phyloP scores from a whole-genome alignment of 2,113 vertebrate genomes.

The Psilopsiagon aymara region DNA sequence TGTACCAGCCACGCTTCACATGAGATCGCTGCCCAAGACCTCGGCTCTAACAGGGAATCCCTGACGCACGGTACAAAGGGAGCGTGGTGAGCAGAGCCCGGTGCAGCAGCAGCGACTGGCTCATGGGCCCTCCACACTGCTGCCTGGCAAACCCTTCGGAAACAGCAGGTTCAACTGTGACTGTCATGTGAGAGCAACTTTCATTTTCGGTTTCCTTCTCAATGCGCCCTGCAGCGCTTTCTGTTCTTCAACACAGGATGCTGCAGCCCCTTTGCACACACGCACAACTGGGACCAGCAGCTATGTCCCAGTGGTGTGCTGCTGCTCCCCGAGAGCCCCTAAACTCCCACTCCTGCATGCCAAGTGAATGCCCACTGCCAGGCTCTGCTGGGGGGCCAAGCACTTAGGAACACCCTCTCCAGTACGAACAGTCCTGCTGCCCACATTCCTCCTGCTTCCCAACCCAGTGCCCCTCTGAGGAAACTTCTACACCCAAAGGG shows the following conservation, averaged over 20 bases:
- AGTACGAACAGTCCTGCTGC: background rate
- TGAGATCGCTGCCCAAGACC: background rate
- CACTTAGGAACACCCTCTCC: background rate
- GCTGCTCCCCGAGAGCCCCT: background rate
- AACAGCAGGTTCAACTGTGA: background rate
- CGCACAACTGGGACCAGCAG: background rate
- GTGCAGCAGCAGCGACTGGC: background rate
- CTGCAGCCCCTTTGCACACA: background rate
- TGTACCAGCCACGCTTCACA: rapidly evolving
- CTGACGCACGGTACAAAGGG: rapidly evolving
- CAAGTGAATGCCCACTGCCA: rapidly evolving
- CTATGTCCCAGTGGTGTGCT: background rate
- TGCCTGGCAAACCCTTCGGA: background rate
- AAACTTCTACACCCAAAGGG: background rate
- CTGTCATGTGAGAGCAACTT: background rate
- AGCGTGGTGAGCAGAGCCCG: background rate
- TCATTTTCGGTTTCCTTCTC: constrained; percentile 25
- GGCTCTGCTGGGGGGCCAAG: rapidly evolving
- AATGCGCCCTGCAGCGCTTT: background rate
- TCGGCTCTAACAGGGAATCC: background rate
- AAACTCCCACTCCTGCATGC: background rate
- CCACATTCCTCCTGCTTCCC: background rate
- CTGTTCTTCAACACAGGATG: background rate
- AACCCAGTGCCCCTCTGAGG: background rate
- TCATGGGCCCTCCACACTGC: background rate